A percentile compares a stretch with the other conserved stretches of the same genome.
These are phyloP conservation scores for Saturnia japonica DNA, from an alignment of 2,888 invertebrate species.

Conservation along the genomic window DNA sequence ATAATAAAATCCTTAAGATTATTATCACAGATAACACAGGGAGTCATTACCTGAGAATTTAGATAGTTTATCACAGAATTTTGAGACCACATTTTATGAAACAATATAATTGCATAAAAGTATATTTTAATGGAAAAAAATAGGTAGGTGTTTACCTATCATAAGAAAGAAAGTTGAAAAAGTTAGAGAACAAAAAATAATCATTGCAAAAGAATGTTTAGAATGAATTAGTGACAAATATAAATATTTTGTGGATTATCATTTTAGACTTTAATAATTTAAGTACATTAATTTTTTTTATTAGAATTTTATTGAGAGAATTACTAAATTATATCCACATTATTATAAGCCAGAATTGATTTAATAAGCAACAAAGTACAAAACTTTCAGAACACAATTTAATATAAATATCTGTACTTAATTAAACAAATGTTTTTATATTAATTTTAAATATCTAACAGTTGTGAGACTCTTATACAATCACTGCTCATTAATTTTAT, in stretches of 20 bases:
- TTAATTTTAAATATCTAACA: too few species aligned
- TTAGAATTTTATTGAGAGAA: too few species aligned
- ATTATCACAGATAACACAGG: too few species aligned
- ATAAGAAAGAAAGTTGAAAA: not conserved
- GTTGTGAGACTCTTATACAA: too few species aligned
- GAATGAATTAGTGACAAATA: not conserved
- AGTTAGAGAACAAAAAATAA: not conserved
- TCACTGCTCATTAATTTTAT: too few species aligned
- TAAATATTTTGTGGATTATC: not conserved
- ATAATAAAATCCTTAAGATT: too few species aligned
- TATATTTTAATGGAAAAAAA: too few species aligned
- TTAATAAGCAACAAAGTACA: not conserved
- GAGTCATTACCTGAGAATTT: too few species aligned
- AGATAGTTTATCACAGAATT: too few species aligned
- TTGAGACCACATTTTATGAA: too few species aligned
- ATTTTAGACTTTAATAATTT: not conserved
- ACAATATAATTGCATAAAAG: too few species aligned
- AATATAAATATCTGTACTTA: not conserved
- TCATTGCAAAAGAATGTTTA: not conserved
- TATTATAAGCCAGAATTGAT: not conserved
- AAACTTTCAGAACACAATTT: not conserved
- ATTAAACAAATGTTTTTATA: not conserved
- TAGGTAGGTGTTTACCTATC: too few species aligned
- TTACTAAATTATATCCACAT: not conserved
- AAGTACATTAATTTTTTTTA: not conserved